These are phyloP conservation scores for Lochmaea crataegi DNA, from an alignment of 2,888 invertebrate species.

Conservation along the genomic window DNA sequence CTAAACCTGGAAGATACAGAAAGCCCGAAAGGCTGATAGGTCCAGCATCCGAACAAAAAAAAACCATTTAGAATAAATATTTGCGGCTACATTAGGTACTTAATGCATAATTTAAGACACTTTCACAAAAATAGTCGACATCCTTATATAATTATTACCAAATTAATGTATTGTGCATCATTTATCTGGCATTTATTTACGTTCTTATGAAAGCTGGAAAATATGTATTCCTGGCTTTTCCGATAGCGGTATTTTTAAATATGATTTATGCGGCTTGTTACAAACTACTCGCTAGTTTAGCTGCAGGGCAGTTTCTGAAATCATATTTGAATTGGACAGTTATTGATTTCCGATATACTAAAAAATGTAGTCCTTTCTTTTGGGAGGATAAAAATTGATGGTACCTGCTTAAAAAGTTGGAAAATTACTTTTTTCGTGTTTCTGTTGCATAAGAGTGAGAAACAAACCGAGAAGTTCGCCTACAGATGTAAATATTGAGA, in stretches of 20 bases:
- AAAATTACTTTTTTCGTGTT: not conserved
- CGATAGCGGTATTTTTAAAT: not conserved
- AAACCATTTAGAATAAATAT: too few relatives aligned
- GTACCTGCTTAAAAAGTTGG: not conserved
- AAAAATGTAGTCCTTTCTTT: not conserved
- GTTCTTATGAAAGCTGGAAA: constrained; percentile 4
- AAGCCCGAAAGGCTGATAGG: too few relatives aligned
- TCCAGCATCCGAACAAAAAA: too few relatives aligned
- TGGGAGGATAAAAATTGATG: not conserved
- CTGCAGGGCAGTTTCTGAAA: not conserved
- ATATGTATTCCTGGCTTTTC: not conserved
- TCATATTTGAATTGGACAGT: not conserved
- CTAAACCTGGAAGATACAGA: too few relatives aligned
- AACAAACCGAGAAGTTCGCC: not conserved
- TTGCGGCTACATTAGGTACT: too few relatives aligned
- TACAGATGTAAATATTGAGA: constrained; percentile 8
- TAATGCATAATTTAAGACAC: not conserved
- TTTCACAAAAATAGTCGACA: not conserved
- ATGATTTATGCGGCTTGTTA: not conserved
- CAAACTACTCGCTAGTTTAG: not conserved
- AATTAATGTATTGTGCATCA: not conserved
- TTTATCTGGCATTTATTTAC: not conserved
- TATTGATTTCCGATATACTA: not conserved
- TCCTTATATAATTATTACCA: too few relatives aligned
- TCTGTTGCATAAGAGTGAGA: not conserved